Evolutionary conservation across 1,140 invertebrate species (phyloP).

Genomic region (Orchesella cincta): DNA sequence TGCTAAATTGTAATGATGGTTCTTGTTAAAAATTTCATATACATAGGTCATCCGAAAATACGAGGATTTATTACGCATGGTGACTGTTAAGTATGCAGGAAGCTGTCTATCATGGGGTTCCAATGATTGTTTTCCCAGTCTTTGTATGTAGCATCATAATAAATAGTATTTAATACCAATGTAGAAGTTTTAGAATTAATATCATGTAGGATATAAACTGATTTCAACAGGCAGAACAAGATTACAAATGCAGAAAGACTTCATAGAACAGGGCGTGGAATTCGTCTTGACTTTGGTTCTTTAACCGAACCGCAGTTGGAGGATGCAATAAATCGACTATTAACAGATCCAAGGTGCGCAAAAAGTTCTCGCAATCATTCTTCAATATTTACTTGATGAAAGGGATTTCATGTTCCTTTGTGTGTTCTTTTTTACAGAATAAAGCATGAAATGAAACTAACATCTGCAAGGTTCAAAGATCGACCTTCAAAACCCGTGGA

Average conservation of each 20-base stretch:
- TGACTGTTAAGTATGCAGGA: constrained; percentile 76
- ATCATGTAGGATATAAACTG: background rate
- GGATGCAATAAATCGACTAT: background rate
- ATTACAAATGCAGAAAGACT: constrained; percentile 27
- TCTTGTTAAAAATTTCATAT: too few relatives aligned
- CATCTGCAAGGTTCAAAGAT: constrained; percentile 47
- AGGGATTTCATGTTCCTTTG: background rate
- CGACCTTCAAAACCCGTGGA: constrained; percentile 48
- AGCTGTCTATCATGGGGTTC: constrained; percentile 75
- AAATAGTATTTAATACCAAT: too few relatives aligned
- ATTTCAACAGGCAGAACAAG: constrained; percentile 14
- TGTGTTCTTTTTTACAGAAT: background rate
- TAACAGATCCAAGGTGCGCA: background rate
- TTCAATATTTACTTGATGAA: too few relatives aligned
- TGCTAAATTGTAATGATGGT: too few relatives aligned
- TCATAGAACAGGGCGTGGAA: constrained; percentile 2
- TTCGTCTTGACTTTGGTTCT: constrained; percentile 4
- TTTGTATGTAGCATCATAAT: constrained; percentile 42
- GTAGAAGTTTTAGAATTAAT: background rate
- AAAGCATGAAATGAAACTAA: background rate
- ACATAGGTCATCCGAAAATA: constrained; percentile 69
- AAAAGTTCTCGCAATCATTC: background rate
- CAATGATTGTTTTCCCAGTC: constrained; percentile 63
- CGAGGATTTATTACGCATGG: constrained; percentile 78
- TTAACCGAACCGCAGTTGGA: constrained; percentile 3